These are phyloP conservation scores for Hormaphis cornu DNA, from an alignment of 1,140 invertebrate species.

Conservation along the genomic window DNA sequence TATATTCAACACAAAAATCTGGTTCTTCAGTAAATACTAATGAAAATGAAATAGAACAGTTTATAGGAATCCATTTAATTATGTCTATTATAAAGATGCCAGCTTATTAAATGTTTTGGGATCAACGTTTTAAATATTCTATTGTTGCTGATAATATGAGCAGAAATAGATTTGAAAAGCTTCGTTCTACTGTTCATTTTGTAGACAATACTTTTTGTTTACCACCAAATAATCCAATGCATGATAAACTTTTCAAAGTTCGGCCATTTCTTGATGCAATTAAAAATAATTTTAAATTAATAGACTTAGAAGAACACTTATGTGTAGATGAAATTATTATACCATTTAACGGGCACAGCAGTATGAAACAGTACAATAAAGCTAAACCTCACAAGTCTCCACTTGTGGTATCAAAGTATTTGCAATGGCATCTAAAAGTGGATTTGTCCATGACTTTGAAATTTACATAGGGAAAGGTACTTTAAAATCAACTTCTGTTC, in stretches of 20 bases:
- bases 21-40: too few species aligned
- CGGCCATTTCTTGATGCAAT: slow-evolving; percentile 9
- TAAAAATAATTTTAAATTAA: slow-evolving; percentile 30
- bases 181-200: background rate
- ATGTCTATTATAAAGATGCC: background rate
- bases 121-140: background rate
- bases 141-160: background rate
- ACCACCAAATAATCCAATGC: background rate
- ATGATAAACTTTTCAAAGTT: slow-evolving; percentile 1
- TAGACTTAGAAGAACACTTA: background rate
- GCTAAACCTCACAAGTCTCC: slow-evolving; percentile 42
- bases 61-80: background rate
- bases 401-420: slow-evolving; percentile 37
- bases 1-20: background rate
- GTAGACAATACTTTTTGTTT: background rate
- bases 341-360: slow-evolving; percentile 35
- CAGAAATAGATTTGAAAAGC: background rate
- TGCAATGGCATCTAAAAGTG: background rate
- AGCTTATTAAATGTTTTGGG: background rate
- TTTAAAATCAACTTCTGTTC: background rate
- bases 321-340: slow-evolving; percentile 36
- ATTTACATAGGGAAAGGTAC: background rate
- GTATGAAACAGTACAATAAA: slow-evolving; percentile 38
- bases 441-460: background rate
- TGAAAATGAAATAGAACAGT: background rate